Evolutionary conservation across 2,888 invertebrate species (phyloP), one percentile per base, ranked within the genome.

Genomic region (Drosophila pegasa): DNA sequence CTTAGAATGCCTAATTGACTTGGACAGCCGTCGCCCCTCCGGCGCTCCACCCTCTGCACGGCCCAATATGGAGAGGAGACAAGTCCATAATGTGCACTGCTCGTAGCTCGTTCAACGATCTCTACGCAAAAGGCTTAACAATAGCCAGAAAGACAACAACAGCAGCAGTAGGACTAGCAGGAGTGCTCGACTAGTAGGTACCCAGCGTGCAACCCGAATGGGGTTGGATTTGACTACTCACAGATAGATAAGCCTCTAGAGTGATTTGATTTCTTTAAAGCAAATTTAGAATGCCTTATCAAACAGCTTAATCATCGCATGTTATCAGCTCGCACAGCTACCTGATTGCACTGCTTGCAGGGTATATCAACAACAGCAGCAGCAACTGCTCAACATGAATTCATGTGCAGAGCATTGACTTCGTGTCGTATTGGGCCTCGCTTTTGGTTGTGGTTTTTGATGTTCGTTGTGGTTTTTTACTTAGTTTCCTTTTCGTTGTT

Each of bases 1-100:
- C 87, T 80, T 69, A 87, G 84, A 85, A 78, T 88, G 85, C 71
- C 74, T 80, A 88, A 85, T 88, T 85, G 83, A 88, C 80, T 83
- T 55, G 75, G 72, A 58, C 61, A 51, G 50, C 55, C 62, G 37
- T 51, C n/a, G n/a, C 65, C 31, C 38, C 33, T 27, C 41, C 57
- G 18, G 45, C 64, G 29, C 45, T 25, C 38, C 45, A 12, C 10
- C 31, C 41, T 16, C 41, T 8, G 31, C 3, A 18, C n/a, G 9
- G 45, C 54, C 33, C 31, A 29, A 56, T 33, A 61, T 50, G 56
- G 65, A 61, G 60, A 41, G 56, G 65, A 61, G 60, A 41, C 58
- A 62, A 56, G 62, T 76, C 58, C 73, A 55, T 70, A 76, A 69
- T 64, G 60, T 69, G 69, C 73, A 63, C 62, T 43, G 37, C 50